Evolutionary conservation across 2,797 vertebrate genomes (phyloP).

Genomic region (Chelon auratus): DNA sequence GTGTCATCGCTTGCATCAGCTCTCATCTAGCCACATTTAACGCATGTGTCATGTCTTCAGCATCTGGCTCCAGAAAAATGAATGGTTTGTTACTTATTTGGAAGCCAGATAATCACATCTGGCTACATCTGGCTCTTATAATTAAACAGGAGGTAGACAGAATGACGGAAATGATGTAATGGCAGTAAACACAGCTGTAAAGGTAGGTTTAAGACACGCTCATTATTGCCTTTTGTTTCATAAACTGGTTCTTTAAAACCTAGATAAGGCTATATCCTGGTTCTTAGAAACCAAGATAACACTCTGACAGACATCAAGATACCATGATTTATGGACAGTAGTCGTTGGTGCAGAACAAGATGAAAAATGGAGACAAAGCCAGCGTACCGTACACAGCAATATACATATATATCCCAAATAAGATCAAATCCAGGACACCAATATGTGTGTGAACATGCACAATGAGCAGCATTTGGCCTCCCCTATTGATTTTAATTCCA

Average conservation of each 20-base stretch:
- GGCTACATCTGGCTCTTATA: background rate
- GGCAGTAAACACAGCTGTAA: background rate
- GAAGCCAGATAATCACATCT: no score
- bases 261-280: no score
- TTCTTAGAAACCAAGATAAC: background rate
- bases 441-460: background rate
- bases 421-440: conserved; percentile 1
- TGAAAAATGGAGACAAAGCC: background rate
- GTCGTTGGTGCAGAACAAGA: background rate
- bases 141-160: conserved; percentile 3
- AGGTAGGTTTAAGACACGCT: background rate
- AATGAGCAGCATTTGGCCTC: background rate
- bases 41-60: conserved; percentile 2
- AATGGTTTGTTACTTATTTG: background rate
- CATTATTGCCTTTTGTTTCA: background rate
- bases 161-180: background rate
- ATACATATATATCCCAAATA: background rate
- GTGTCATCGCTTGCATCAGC: conserved; percentile 26
- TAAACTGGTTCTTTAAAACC: no score
- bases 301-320: background rate
- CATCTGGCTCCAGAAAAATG: background rate
- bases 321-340: background rate
- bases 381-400: background rate
- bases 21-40: conserved; percentile 6
- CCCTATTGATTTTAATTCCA: background rate